phyloP scores from a whole-genome alignment of 2,888 invertebrate species.

The Clistopyga incitator region DNA sequence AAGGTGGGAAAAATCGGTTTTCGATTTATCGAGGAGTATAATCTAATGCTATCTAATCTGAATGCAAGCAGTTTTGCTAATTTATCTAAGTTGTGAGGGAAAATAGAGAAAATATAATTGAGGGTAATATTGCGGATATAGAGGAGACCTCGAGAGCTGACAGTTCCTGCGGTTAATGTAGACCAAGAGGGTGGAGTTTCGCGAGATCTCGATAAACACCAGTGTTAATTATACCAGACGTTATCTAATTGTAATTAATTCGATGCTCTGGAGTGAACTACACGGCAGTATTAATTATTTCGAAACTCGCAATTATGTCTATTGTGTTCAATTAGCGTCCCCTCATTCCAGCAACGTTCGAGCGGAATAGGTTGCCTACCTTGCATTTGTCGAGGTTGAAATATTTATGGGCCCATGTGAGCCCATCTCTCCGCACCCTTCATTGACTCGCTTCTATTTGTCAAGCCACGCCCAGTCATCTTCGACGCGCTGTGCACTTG shows the following conservation, averaged over 20 bases:
- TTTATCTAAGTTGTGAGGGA: neutral
- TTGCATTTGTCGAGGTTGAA: slow-evolving; percentile 69
- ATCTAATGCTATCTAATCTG: neutral
- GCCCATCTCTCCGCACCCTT: slow-evolving; percentile 8
- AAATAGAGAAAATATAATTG: neutral
- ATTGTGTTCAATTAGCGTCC: slow-evolving; percentile 73
- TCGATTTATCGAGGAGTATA: neutral
- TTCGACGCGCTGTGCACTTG: neutral
- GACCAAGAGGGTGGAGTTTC: slow-evolving; percentile 15
- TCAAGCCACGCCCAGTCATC: slow-evolving; percentile 7
- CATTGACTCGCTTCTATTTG: slow-evolving; percentile 2
- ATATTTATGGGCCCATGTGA: slow-evolving; percentile 72
- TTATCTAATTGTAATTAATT: slow-evolving; percentile 77
- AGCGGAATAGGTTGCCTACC: slow-evolving; percentile 64
- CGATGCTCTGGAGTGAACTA: slow-evolving; percentile 32
- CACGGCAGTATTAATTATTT: slow-evolving; percentile 39
- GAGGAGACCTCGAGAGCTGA: neutral
- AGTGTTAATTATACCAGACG: slow-evolving; percentile 75
- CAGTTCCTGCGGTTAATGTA: neutral
- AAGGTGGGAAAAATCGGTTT: no score
- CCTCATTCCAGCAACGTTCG: slow-evolving; percentile 66
- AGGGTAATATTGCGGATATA: neutral
- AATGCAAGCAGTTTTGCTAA: neutral
- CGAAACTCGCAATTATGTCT: slow-evolving; percentile 65
- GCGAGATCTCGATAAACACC: slow-evolving; percentile 66